Conservation (phyloP, 92 coral and sea anemone species). For the Desmophyllum pertusum region DNA sequence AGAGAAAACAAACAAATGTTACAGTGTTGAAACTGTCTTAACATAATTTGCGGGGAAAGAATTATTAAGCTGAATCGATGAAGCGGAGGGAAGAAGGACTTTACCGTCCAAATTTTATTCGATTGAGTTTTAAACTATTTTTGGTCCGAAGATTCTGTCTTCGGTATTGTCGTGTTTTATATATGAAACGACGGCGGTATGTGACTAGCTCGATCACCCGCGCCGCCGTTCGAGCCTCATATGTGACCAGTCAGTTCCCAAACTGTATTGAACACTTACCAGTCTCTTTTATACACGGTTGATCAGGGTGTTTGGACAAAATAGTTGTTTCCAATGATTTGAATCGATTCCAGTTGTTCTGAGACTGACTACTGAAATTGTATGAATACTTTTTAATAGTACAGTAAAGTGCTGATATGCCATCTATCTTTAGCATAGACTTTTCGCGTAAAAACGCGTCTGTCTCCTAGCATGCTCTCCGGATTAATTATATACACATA, state of each 20-base stretch:
- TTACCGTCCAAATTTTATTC: neutral
- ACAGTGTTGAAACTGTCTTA: neutral
- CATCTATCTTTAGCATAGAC: neutral
- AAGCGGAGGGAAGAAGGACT: neutral
- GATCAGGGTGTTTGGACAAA: too few species aligned
- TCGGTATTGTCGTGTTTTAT: neutral
- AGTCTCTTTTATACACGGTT: too few species aligned
- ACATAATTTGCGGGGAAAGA: too few species aligned
- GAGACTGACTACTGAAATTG: too few species aligned
- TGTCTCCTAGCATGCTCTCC: neutral
- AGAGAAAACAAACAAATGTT: neutral
- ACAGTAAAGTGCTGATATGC: neutral
- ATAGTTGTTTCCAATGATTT: too few species aligned
- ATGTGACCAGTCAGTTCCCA: too few species aligned
- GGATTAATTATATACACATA: neutral
- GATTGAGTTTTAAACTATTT: neutral
- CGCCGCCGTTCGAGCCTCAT: too few species aligned
- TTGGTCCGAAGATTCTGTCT: neutral
- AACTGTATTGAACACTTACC: too few species aligned
- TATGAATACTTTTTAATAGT: too few species aligned
- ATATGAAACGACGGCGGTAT: too few species aligned
- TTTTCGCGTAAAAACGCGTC: conserved; percentile 11
- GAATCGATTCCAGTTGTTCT: too few species aligned
- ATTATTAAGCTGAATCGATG: neutral
- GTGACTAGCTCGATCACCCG: too few species aligned